Base-by-base conservation (phyloP, 2,113 vertebrate genomes). In the Muntiacus muntjak region DNA sequence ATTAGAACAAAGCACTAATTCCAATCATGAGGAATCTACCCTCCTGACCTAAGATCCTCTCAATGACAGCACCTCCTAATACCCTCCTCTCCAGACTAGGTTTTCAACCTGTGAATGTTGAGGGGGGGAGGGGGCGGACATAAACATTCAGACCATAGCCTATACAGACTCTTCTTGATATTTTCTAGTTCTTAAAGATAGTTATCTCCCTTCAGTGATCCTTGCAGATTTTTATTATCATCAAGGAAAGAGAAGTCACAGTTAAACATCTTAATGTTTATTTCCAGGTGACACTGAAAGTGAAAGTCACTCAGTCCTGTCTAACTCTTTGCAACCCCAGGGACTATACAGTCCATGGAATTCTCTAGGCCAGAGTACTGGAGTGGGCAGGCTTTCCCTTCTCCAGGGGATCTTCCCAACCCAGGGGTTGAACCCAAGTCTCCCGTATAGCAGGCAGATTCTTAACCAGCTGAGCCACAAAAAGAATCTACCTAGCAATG, bases 51-150 rank as follows among this genome's bases (percentile, higher is more conserved):
- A 25, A 4, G 33, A 43, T 23, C 25, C 47, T 43, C 17, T n/a
- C 19, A 4, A 0, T 3, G 12, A 7, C 1, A 11, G 7, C 71
- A 43, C 6, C 12, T 33, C 76, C 8, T 67, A 43, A 25, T 1
- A 54, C 25, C 25, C 28, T 30, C 11, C 78, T 40, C 47, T 64
- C 21, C 17, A 36, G 45, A 33, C 28, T 3, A 9, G n/a, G 17
- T 83, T 67, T 92, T 30, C 78, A 54, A 40, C 12, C 2, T 40
- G 36, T 5, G 1, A 28, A 6, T 23, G 17, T 4, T 7, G 25
- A 7, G 25, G 4, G 2, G 7, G 7, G 40, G 40, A 5, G 16
- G 1, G 7, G 13, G 40, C 0, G 2, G 1, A 30, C 25, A 25
- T 4, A 21, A 6, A 92, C 11, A n/a, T 62, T 90, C 43, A 67